These are phyloP conservation scores for Mythimna vitellina DNA, from an alignment of 2,888 invertebrate genomes.

Conservation along the genomic window DNA sequence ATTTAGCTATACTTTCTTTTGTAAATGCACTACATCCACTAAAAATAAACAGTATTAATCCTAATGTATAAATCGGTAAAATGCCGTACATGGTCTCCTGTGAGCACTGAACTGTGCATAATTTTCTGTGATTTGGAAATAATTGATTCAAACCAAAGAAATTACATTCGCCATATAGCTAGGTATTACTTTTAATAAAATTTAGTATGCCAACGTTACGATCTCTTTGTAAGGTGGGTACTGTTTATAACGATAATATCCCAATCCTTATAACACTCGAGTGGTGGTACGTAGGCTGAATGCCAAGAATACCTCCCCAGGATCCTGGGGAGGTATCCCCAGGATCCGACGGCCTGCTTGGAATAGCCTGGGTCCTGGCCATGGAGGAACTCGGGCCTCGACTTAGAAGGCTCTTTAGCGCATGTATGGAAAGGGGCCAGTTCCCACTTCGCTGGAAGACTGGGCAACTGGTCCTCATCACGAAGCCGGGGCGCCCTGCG, in stretches of 20 bases:
- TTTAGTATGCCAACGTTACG: neutral
- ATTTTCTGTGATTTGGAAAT: neutral
- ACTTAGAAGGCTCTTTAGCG: too few species aligned
- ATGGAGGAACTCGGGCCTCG: too few species aligned
- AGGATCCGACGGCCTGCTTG: too few species aligned
- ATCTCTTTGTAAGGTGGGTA: neutral
- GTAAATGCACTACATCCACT: neutral
- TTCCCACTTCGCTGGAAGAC: too few species aligned
- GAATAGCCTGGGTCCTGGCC: too few species aligned
- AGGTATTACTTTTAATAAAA: neutral
- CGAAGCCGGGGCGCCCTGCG: too few species aligned
- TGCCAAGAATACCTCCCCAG: too few species aligned
- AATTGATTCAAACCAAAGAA: slow-evolving; percentile 3
- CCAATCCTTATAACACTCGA: too few species aligned
- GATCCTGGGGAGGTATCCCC: too few species aligned
- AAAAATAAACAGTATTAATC: neutral
- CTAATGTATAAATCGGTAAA: neutral
- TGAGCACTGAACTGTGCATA: neutral
- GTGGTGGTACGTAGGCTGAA: too few species aligned
- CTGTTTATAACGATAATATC: neutral
- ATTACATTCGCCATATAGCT: neutral
- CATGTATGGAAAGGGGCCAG: too few species aligned
- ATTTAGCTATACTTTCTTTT: neutral
- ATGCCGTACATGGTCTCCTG: neutral
- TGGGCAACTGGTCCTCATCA: too few species aligned